Conservation (phyloP, 2,797 vertebrate species). For the Microhierax caerulescens region DNA sequence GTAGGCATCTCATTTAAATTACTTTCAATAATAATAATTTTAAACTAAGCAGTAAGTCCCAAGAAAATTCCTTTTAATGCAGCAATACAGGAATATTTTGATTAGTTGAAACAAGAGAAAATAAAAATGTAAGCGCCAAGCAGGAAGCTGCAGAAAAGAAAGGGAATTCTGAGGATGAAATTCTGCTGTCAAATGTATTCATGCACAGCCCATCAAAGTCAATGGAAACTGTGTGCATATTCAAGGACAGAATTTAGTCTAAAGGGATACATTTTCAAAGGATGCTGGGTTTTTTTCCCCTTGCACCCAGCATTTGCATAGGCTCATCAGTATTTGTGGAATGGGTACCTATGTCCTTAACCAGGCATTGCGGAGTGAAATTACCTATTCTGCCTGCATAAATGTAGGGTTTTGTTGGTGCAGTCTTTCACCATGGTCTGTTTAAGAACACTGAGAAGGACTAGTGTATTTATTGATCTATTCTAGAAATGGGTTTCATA, state of each 20-base stretch:
- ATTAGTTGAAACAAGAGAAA: background rate
- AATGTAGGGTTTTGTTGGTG: background rate
- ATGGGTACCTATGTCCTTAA: background rate
- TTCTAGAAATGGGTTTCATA: background rate
- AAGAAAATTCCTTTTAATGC: background rate
- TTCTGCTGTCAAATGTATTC: background rate
- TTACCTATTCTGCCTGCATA: background rate
- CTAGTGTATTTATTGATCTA: background rate
- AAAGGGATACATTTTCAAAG: background rate
- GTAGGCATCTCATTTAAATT: background rate
- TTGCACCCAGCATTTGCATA: background rate
- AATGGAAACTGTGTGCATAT: background rate
- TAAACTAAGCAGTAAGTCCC: background rate
- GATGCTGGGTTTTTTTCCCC: background rate
- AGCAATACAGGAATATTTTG: background rate
- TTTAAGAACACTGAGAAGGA: background rate
- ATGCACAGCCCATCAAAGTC: background rate
- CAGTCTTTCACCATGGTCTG: background rate
- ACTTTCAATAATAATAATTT: background rate
- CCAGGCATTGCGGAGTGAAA: background rate
- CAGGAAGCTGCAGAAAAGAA: background rate
- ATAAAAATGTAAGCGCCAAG: background rate
- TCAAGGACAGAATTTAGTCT: background rate
- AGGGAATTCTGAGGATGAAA: background rate
- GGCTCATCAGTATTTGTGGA: background rate